phyloP scores from a whole-genome alignment of 2,113 vertebrate genomes.

The Microcebus ravelobensis region DNA sequence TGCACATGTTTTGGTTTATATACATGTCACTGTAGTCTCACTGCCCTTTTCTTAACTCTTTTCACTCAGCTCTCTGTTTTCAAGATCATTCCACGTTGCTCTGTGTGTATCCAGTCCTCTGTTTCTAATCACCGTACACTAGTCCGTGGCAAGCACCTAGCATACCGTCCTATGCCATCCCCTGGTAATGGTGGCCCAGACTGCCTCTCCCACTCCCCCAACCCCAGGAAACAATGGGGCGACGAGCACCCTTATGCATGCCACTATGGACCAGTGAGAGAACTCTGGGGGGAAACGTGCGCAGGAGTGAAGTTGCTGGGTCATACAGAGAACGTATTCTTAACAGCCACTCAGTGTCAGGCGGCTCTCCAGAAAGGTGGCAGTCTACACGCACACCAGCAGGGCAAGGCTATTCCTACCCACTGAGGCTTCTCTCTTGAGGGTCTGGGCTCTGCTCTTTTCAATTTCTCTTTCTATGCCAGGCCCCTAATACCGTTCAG shows the following conservation, averaged over 20 bases:
- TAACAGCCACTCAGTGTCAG: not conserved
- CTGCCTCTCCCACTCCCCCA: not conserved
- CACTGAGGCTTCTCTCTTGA: not conserved
- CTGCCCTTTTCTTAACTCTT: not conserved
- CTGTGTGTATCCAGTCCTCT: not conserved
- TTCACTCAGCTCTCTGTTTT: not conserved
- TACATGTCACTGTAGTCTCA: not conserved
- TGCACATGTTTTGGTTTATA: not conserved
- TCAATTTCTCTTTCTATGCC: not conserved
- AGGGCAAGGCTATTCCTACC: not conserved
- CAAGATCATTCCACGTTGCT: not conserved
- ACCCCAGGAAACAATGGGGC: not conserved
- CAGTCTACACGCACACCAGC: not conserved
- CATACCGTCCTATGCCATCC: fast-evolving
- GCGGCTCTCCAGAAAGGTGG: not conserved
- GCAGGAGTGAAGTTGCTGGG: not conserved
- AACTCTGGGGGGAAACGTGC: not conserved
- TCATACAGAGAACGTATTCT: not conserved
- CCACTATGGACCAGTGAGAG: not conserved
- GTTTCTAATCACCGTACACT: not conserved
- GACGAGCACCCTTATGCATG: not conserved
- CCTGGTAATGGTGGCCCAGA: not conserved
- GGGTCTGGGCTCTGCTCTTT: not conserved
- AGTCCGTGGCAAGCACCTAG: not conserved
- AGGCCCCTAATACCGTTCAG: not conserved